Evolutionary conservation across 2,888 invertebrate genomes (phyloP), one percentile per base, ranked within the genome.

Genomic region (Drosophila setosimentum): DNA sequence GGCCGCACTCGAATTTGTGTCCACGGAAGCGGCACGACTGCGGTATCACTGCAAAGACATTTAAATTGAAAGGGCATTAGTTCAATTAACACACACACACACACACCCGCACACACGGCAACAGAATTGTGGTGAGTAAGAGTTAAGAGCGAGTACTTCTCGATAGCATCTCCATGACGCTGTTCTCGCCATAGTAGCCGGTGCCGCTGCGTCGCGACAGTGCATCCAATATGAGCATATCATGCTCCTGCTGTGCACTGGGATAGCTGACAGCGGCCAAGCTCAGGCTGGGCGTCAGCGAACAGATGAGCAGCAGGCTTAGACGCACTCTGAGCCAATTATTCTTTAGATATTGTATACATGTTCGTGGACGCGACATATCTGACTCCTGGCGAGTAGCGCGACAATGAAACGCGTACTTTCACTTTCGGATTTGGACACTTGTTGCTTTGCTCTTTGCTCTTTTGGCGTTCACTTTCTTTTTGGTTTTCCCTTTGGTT

Each of bases 1-100:
- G 94, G 0, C 98, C 97, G 91, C 98, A 98, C 79, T 97, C 96
- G 94, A 96, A 98, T 88, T 97, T 96, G 27, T 96, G 95, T 6
- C 98, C 98, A 75, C 97, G 96, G 94, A 96, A 97, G 82, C 97
- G 96, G 92, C 97, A 97, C 6, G 96, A 96, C 91, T 97, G 97
- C 0, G 97, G 97, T 78, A 97, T 97, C 97, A 97, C 97, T 97
- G 95, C 24, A 95, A 96, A 55, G 48, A 68, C 58, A 66, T 45
- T 72, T 49, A 76, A 72, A 57, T 53, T 57, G 55, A 69, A 74
- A 72, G 67, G 62, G 53, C 48, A 83, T 82, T 78, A 80, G 75
- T 72, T 65, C 40, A 61, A 49, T 27, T 55, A 16, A 29, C 27
- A 16, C 45, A 37, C 27, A 18, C 45, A 18, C 45, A 54, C 62